These are phyloP conservation scores for Baryphthengus martii DNA, from an alignment of 2,113 vertebrate genomes.

Conservation along the genomic window DNA sequence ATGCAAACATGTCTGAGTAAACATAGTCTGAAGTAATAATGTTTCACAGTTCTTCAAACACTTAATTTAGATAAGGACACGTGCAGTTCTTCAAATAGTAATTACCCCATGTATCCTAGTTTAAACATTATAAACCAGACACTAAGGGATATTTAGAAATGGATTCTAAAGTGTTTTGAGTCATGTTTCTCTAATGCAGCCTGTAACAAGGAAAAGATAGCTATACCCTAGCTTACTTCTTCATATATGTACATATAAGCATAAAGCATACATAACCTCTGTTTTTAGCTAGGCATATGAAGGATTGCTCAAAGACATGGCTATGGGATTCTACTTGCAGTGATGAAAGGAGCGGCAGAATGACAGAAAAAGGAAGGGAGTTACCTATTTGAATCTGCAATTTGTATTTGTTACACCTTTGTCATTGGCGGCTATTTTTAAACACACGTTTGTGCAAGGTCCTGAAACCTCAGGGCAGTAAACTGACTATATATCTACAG, in stretches of 20 bases:
- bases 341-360: not conserved
- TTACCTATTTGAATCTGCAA: not conserved
- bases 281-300: not conserved
- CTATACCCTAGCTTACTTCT: not conserved
- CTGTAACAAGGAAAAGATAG: not conserved
- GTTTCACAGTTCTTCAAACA: constrained; percentile 65
- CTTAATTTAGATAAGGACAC: constrained; percentile 45
- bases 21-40: constrained; percentile 47
- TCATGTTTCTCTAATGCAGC: not conserved
- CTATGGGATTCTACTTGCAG: not conserved
- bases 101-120: constrained; percentile 1
- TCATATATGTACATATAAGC: not conserved
- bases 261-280: not conserved
- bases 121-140: constrained; percentile 47
- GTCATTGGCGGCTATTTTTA: not conserved
- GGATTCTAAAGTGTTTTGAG: not conserved
- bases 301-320: not conserved
- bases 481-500: not conserved
- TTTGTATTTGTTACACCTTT: not conserved
- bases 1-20: constrained; percentile 56
- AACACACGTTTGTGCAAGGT: not conserved
- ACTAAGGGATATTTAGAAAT: constrained; percentile 15
- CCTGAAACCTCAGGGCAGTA: not conserved
- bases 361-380: not conserved
- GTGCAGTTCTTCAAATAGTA: constrained; percentile 42